Evolutionary conservation across 1,140 invertebrate genomes (phyloP).

Genomic region (Ericerus pela): DNA sequence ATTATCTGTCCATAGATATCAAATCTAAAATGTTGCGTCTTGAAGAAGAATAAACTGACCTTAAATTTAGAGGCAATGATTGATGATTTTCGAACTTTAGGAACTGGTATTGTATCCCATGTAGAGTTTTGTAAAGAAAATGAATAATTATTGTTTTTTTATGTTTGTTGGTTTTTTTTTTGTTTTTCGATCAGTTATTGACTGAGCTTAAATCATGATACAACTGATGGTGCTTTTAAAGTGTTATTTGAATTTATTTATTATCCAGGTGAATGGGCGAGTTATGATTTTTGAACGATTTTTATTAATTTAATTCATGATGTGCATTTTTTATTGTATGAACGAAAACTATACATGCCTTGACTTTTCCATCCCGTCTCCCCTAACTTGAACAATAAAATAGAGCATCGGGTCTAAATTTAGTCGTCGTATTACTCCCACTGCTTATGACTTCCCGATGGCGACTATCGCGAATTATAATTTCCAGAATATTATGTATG

Average conservation of each 20-base stretch:
- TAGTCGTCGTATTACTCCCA: too few relatives aligned
- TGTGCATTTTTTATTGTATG: too few relatives aligned
- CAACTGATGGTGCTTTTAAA: too few relatives aligned
- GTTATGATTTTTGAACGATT: not conserved
- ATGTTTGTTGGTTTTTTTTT: not conserved
- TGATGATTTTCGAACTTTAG: slow-evolving; percentile 23
- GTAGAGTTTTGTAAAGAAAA: slow-evolving; percentile 17
- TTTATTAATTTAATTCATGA: too few relatives aligned
- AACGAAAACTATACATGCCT: too few relatives aligned
- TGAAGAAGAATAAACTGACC: slow-evolving; percentile 13
- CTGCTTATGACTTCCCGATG: too few relatives aligned
- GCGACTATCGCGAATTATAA: too few relatives aligned
- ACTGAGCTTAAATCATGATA: too few relatives aligned
- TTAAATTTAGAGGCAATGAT: slow-evolving; percentile 22
- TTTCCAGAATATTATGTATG: too few relatives aligned
- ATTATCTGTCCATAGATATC: slow-evolving; percentile 17
- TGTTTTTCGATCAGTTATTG: not conserved
- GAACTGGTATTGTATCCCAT: slow-evolving; percentile 20
- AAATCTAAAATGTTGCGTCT: slow-evolving; percentile 17
- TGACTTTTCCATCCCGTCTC: too few relatives aligned
- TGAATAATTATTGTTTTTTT: not conserved
- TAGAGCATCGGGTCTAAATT: too few relatives aligned
- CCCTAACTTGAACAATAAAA: too few relatives aligned
- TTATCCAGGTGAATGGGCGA: not conserved
- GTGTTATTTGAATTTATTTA: not conserved